Evolutionary conservation across 2,113 vertebrate species (phyloP).

Genomic region (Prionailurus bengalensis): DNA sequence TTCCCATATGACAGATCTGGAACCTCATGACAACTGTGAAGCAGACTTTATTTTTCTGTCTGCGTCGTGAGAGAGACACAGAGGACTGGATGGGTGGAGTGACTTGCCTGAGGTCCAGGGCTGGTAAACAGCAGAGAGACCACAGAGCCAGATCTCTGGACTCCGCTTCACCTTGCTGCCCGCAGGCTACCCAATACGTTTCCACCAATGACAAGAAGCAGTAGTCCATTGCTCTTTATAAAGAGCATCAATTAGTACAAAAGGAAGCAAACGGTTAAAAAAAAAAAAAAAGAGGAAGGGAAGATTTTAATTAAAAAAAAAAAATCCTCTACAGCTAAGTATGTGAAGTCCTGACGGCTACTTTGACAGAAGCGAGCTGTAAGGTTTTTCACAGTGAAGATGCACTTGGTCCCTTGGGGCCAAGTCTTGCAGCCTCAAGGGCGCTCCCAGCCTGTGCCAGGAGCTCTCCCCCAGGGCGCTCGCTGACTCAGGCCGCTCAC

Average conservation of each 20-base stretch:
- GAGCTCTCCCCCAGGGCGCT: not conserved
- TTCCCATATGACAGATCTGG: not conserved
- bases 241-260: not conserved
- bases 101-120: not conserved
- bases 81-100: not conserved
- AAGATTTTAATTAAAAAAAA: not conserved
- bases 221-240: not conserved
- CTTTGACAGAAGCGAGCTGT: not conserved
- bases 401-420: not conserved
- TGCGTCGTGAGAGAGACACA: not conserved
- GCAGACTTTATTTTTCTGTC: not conserved
- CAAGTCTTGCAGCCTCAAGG: fast-evolving
- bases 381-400: not conserved
- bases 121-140: not conserved
- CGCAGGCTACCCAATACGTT: not conserved
- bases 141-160: not conserved
- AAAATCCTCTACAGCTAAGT: not conserved
- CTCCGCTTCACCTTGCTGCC: not conserved
- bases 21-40: not conserved
- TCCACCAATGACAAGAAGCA: not conserved
- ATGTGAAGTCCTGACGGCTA: not conserved
- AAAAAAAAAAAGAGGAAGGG: not conserved
- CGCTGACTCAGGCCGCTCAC: not conserved
- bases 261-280: not conserved
- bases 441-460: not conserved